Base-by-base conservation (phyloP, 2,113 vertebrate species). In the Calonectris borealis region DNA sequence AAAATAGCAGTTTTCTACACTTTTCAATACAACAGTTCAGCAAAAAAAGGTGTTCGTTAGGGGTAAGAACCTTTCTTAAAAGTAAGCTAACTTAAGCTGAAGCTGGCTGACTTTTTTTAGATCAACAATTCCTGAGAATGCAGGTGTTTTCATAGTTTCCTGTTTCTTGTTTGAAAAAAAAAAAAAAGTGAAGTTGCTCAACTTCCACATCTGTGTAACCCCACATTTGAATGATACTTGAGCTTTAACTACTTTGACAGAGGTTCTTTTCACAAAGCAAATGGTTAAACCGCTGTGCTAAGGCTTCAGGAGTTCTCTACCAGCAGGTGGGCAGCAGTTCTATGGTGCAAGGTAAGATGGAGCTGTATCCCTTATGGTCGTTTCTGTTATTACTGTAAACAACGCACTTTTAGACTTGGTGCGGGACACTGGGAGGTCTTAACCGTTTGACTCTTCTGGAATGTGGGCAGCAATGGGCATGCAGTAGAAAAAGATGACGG, bases 401-500 rank as follows among this genome's bases (percentile, higher is more conserved):
- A 6, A 2, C 0, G 2, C 0, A 1, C 38, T 11, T 49, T 0
- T 20, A n/a, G 72, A 5, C 4, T 32, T 38, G 32, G 5, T 4
- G 20, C 4, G 13, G 77, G 81, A 11, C 79, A 8, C 29, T 0
- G 42, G 54, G 71, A 31, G 72, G 5, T 26, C 6, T 25, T 4
- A 3, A 3, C 8, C 1, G 3, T 5, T 25, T 13, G 51, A 11
- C 38, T 46, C 7, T 32, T 46, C 6, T 49, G 61, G 46, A 49
- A 24, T 3, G 24, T 6, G n/a, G 66, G 92, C n/a, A 34, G 0
- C 16, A 2, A 5, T 1, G n/a, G 58, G 20, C 6, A 8, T 10
- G 29, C 25, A 15, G 24, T 0, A 22, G 86, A 19, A n/a, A n/a
- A 81, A 26, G 87, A 2, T 11, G n/a, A 13, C 3, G 10, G 77